phyloP scores from a whole-genome alignment of 2,888 invertebrate species.

The Danaus chrysippus region DNA sequence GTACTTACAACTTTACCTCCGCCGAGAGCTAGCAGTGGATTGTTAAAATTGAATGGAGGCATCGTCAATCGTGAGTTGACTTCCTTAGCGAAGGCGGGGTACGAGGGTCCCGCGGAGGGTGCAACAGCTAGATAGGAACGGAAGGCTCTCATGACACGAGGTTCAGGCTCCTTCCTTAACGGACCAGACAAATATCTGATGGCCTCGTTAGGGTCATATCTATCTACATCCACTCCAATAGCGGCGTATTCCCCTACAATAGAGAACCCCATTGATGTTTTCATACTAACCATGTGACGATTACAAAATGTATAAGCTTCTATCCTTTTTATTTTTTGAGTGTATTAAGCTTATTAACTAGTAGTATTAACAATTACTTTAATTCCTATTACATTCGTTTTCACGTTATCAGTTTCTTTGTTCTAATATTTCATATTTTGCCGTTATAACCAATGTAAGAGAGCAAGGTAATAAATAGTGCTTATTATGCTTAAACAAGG shows the following conservation, averaged over 20 bases:
- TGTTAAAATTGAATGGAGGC: conserved; percentile 93
- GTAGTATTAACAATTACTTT: too few species aligned
- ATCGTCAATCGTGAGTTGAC: conserved; percentile 91
- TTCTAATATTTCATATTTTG: not conserved
- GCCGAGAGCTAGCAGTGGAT: conserved; percentile 85
- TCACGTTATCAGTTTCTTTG: too few species aligned
- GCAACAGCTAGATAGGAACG: conserved; percentile 90
- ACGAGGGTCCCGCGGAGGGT: conserved; percentile 86
- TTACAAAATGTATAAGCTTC: too few species aligned
- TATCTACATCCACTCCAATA: conserved; percentile 93
- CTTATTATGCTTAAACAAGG: not conserved
- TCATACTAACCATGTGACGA: too few species aligned
- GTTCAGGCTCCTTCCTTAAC: conserved; percentile 81
- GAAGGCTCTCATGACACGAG: conserved; percentile 84
- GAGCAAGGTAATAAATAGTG: too few species aligned
- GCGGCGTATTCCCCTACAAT: conserved; percentile 92
- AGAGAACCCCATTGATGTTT: not conserved
- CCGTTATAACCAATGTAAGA: not conserved
- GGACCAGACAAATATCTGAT: conserved; percentile 89
- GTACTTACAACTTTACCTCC: conserved; percentile 84
- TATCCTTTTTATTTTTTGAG: too few species aligned
- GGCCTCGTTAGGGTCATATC: conserved; percentile 88
- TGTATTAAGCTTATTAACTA: too few species aligned
- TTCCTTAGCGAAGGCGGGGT: conserved; percentile 84
- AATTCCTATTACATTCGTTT: too few species aligned